These are phyloP conservation scores for Phenacoccus solenopsis DNA, from an alignment of 1,140 invertebrate species.

Conservation along the genomic window DNA sequence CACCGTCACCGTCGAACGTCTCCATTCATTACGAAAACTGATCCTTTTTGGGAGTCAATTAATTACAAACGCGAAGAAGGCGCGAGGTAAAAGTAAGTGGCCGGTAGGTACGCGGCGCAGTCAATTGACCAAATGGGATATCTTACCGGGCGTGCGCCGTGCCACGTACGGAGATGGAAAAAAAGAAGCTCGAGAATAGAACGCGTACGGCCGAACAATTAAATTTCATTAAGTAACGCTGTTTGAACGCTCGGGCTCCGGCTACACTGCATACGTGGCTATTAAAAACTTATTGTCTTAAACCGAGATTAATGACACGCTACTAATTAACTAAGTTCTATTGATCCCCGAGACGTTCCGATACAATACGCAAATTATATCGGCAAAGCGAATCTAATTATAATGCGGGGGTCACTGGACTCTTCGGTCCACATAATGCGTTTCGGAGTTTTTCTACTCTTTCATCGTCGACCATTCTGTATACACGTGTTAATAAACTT, in stretches of 20 bases:
- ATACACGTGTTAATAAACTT: too few species aligned
- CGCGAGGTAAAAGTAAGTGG: constrained; percentile 7
- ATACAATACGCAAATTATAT: constrained; percentile 16
- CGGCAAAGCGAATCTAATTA: constrained; percentile 15
- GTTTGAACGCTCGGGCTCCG: constrained; percentile 10
- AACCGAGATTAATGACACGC: constrained; percentile 16
- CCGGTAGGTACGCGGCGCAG: background rate
- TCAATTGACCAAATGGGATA: constrained; percentile 12
- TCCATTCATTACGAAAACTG: constrained; percentile 11
- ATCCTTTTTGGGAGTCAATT: constrained; percentile 15
- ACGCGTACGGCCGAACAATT: constrained; percentile 3
- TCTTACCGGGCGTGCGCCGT: background rate
- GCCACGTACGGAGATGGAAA: background rate
- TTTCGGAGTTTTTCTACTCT: background rate
- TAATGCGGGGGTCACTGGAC: constrained; percentile 14
- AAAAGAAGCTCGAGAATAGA: constrained; percentile 4
- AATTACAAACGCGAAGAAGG: background rate
- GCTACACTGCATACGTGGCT: constrained; percentile 1
- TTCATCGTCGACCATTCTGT: too few species aligned
- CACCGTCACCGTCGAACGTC: background rate
- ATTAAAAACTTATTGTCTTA: constrained; percentile 12
- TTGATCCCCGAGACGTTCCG: background rate
- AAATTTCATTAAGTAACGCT: constrained; percentile 15
- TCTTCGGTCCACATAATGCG: background rate
- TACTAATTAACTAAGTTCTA: constrained; percentile 14